Percentiles rank a stretch among this genome's conserved stretches.
Evolutionary conservation across 2,888 invertebrate genomes (phyloP).

Genomic region (Erebia ligea): DNA sequence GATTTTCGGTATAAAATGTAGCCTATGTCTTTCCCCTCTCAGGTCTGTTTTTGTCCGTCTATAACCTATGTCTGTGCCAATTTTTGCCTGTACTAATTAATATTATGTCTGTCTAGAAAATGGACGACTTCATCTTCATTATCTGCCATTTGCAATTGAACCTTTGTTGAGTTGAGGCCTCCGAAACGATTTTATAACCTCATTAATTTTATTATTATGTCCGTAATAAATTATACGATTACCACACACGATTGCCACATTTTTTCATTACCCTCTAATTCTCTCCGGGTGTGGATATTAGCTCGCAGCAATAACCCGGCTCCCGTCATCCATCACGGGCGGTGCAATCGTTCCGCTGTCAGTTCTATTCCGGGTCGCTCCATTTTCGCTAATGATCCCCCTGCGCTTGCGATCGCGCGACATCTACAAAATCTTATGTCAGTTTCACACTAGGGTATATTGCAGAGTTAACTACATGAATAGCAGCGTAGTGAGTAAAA

Average conservation of each 20-base stretch:
- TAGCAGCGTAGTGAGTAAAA: too few relatives aligned
- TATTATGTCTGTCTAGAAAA: not conserved
- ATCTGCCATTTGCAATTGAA: not conserved
- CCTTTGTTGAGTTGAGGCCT: not conserved
- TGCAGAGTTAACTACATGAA: constrained; percentile 19
- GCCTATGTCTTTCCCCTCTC: too few relatives aligned
- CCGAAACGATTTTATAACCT: constrained; percentile 21
- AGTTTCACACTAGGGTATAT: not conserved
- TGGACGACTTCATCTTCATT: not conserved
- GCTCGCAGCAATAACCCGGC: constrained; percentile 68
- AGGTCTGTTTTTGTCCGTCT: too few relatives aligned
- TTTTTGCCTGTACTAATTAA: too few relatives aligned
- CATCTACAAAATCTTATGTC: constrained; percentile 55
- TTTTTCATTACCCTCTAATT: constrained; percentile 57
- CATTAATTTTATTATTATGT: constrained; percentile 24
- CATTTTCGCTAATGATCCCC: constrained; percentile 80
- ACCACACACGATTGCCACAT: constrained; percentile 41
- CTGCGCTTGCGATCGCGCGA: constrained; percentile 48
- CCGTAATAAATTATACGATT: constrained; percentile 40
- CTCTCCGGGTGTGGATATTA: constrained; percentile 61
- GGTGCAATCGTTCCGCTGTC: constrained; percentile 79
- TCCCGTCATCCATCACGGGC: constrained; percentile 76
- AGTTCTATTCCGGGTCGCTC: constrained; percentile 79
- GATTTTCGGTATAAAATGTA: too few relatives aligned
- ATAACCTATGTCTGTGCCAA: too few relatives aligned